Conservation (phyloP, 2,113 vertebrate species). For the Ovibos moschatus region DNA sequence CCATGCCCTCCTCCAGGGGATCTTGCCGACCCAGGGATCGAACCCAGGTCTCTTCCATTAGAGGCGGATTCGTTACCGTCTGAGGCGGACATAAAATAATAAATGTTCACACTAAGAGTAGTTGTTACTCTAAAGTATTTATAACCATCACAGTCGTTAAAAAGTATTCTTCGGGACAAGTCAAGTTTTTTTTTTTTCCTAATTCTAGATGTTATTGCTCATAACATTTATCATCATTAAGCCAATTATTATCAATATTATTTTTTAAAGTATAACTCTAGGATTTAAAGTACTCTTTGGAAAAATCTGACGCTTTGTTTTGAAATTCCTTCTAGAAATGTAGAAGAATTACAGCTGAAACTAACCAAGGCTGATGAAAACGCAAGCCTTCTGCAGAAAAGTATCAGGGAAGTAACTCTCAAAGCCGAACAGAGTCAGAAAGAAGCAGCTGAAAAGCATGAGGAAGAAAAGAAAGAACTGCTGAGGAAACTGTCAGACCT, state of each 20-base stretch:
- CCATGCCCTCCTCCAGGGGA: neutral
- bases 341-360: conserved; percentile 90
- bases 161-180: neutral
- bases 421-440: conserved; percentile 85
- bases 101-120: neutral
- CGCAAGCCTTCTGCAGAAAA: conserved; percentile 83
- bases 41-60: neutral
- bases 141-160: neutral
- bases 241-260: neutral
- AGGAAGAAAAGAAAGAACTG: conserved; percentile 82
- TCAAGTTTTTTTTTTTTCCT: neutral
- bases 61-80: neutral
- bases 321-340: conserved; percentile 80
- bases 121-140: neutral
- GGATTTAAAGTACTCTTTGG: neutral
- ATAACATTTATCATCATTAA: neutral
- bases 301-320: neutral
- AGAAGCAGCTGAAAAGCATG: conserved; percentile 79
- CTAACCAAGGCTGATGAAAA: conserved; percentile 88
- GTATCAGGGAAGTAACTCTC: conserved; percentile 80
- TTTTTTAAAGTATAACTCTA: neutral
- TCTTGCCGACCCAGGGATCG: neutral
- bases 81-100: neutral
- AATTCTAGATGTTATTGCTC: conserved; percentile 2
- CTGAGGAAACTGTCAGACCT: conserved; percentile 83